Base-by-base conservation (phyloP, 2,888 invertebrate species). In the Drosophila formosana region DNA sequence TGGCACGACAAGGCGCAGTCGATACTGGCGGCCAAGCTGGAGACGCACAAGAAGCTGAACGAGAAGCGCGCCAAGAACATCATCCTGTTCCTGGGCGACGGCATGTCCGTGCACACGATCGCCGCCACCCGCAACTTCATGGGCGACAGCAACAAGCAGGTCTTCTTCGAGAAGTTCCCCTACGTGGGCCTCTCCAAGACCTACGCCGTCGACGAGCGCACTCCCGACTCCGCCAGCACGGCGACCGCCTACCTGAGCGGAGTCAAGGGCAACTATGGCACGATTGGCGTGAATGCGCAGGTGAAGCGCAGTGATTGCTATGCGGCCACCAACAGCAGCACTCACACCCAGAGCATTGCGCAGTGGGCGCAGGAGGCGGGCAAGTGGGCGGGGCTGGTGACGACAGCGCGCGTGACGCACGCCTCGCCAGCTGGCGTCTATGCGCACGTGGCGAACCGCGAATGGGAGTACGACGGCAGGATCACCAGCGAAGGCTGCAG, bases 181-280 rank as follows among this genome's bases (percentile, higher is more conserved):
- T 93, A 94, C 79, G 49, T 88, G 34, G 92, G 92, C 0, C 82
- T 92, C 1, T 89, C 92, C 28, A 92, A 96, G 94, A 96, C 96
- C 0, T 96, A 96, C 90, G 96, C 96, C 81, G 94, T 96, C 0
- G 94, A 96, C 80, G 93, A 93, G 45, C 95, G 96, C 91, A 96
- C 96, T 0, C 95, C 97, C 0, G 97, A 97, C 88, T 97, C 97
- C 0, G 97, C 97, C 0, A 96, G 95, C 85, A 95, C 96, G 0
- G 95, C 96, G 0, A 97, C 97, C 0, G 97, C 97, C 0, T 96
- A 96, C 87, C 92, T 97, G 11, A 93, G 94, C 3, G 97, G 97
- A 0, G 95, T 96, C 0, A 97, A 97, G 92, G 95, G 94, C n/a
- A 97, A 97, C 90, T 94, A 88, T 75, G 95, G 95, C 2, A 96